Evolutionary conservation across 2,113 vertebrate species (phyloP), one percentile per base, ranked within the genome.

Genomic region (Silurus meridionalis): DNA sequence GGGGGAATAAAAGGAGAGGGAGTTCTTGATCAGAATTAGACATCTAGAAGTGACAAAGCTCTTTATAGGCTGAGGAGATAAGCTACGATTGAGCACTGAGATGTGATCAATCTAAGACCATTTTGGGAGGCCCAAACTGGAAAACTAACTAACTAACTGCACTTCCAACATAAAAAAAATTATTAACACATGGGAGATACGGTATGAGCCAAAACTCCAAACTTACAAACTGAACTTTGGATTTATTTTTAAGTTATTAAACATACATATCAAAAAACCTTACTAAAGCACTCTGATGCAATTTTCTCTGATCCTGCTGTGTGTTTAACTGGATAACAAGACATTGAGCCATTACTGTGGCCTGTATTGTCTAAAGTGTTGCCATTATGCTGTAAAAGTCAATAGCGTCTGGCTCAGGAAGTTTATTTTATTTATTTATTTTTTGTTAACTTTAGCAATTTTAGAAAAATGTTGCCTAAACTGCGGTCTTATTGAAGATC

Each of bases 31-130:
- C 94, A 93, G 93, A 92, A 94, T 89, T 91, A 94, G 92, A 92
- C 94, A 94, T 94, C 94, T 95, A 92, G 91, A 94, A 95, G 93
- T 94, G 94, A 94, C 94, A 95, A 94, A 94, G 94, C 93, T 93
- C 92, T 91, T 93, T 92, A 89, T 90, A 89, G 88, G 92, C 91
- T 88, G 89, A 87, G 87, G 87, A 93, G 94, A 94, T 95, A 94
- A 95, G 93, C 92, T 91, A 91, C 91, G 93, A 91, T 93, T 93
- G 93, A 91, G 91, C 90, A 88, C 90, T 90, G 93, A 94, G 84
- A 93, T 94, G 92, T 84, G 92, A 93, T 91, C 91, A 94, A 94
- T 83, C 88, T 90, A 83, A 89, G 86, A 80, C 92, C 86, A 85
- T 92, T 91, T 91, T 64, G 75, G 75, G 90, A 90, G 79, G 86